Percentiles rank a stretch among this genome's conserved stretches.
Conservation (phyloP, 2,888 invertebrate genomes). For the Melanostoma mellinum region DNA sequence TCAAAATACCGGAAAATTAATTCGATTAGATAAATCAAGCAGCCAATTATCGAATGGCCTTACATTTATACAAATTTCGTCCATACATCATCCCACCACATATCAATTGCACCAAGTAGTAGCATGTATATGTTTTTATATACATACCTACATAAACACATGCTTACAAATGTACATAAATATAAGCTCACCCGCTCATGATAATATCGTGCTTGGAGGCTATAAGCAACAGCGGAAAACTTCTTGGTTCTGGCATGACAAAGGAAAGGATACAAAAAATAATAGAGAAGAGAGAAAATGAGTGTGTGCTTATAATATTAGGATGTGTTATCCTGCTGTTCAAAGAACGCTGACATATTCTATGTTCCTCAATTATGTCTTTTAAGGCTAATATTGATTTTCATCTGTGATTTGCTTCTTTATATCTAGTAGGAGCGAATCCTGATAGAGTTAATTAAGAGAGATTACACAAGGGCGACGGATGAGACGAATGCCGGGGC, state of each 20-base stretch:
- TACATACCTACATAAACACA: not conserved
- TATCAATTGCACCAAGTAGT: slow-evolving; percentile 8
- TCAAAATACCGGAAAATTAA: slow-evolving; percentile 70
- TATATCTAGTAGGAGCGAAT: slow-evolving; percentile 39
- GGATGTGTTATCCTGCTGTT: slow-evolving; percentile 52
- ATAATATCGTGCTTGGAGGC: slow-evolving; percentile 21
- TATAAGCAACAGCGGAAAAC: slow-evolving; percentile 37
- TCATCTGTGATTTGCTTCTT: slow-evolving; percentile 52
- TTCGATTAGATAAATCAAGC: slow-evolving; percentile 68
- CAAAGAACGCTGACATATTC: slow-evolving; percentile 26
- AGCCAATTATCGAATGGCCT: slow-evolving; percentile 68
- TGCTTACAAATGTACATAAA: not conserved
- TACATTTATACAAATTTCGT: slow-evolving; percentile 54
- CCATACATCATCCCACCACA: slow-evolving; percentile 20
- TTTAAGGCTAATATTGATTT: slow-evolving; percentile 64
- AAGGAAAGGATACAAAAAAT: slow-evolving; percentile 20
- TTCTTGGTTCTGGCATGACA: slow-evolving; percentile 49
- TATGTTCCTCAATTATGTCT: slow-evolving; percentile 5
- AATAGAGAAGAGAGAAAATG: slow-evolving; percentile 20
- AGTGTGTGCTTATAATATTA: slow-evolving; percentile 56
- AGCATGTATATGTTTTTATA: not conserved
- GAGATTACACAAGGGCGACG: slow-evolving; percentile 44
- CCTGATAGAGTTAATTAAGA: slow-evolving; percentile 65
- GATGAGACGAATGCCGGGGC: slow-evolving; percentile 8
- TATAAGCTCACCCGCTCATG: not conserved